Evolutionary conservation across 2,113 vertebrate species (phyloP), one percentile per base, ranked within the genome.

Genomic region (Misgurnus anguillicaudatus): DNA sequence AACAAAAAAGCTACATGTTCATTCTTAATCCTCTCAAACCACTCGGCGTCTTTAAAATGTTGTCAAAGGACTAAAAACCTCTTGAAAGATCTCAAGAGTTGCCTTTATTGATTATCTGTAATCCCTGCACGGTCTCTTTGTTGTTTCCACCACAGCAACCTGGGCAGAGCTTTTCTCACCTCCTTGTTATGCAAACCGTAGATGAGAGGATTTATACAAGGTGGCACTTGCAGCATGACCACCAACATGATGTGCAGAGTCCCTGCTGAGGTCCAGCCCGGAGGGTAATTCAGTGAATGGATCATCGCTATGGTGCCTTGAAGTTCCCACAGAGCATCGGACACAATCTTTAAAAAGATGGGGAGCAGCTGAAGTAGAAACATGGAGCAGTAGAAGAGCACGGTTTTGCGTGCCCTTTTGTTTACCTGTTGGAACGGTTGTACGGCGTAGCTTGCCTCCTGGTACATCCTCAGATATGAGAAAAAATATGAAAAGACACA

Each of bases 121-220:
- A 17, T 55, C 53, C 8, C 4, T 48, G 47, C 24, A 31, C 24
- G 13, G 21, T 69, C 45, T 51, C 68, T 60, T 14, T 16, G 19
- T 4, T 1, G 6, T 38, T 57, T 76, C 21, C 64, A 36, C 80
- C 71, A 41, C 47, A 79, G 21, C 36, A 57, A 11, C 8, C 77
- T 67, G 13, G 24, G 17, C 36, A 87, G 53, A 38, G 47, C 76
- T 17, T 6, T 39, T 13, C 85, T 74, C 58, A 85, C 80, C 72
- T 91, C 89, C 58, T 3, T 55, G 85, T 86, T 89, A 38, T 82
- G 71, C 64, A 89, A 65, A 13, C 86, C 78, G 68, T 86, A 90
- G 38, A 91, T 81, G 36, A 91, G 85, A 2, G 90, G 90, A 79
- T 91, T 90, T 53, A 90, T 82, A 67, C 86, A 89, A 6, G 89